Base-by-base conservation (phyloP, 2,113 vertebrate species). In the Cercocebus atys region DNA sequence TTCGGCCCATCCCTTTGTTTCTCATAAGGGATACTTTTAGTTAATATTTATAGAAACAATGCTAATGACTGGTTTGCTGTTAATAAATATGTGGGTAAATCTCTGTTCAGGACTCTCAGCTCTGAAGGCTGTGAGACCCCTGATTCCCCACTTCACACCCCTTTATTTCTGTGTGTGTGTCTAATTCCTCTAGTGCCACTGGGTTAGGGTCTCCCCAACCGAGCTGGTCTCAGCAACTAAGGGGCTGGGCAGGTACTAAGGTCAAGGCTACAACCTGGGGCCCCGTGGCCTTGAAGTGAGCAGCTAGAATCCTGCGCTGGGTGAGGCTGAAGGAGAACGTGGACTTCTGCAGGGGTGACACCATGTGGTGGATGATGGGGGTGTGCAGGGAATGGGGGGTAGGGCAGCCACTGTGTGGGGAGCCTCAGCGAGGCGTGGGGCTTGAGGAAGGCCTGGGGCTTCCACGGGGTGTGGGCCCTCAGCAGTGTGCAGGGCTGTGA, bases 331-430 rank as follows among this genome's bases (percentile, higher is more conserved):
- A 98, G 0, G 99, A 64, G 75, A 99, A 98, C 0, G 98, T 97
- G 70, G 94, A 98, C 79, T 85, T 98, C 3, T 98, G 98, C 93
- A 98, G 98, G 1, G 99, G 99, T 14, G 99, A 98, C 0, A 85
- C 45, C 38, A 98, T 92, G 0, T 99, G 99, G 27, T 98, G 98
- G 10, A 14, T 93, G 70, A 98, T 0, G 0, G 98, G 97, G 32
- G 84, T 92, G 72, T 93, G 92, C 0, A 97, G 97, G 59, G 97
- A 97, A 12, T 47, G 90, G 23, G 61, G 52, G 97, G 87, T 5
- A 86, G 90, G 57, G 88, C 59, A 59, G 35, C 96, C 91, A 85
- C 98, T 82, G 2, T 5, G 3, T 0, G 6, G 30, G 93, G 97
- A 23, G 98, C 98, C 30, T 98, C 98, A 35, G 98, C 97, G 16